Conservation (phyloP, 2,797 vertebrate species). For the Cuculus canorus region DNA sequence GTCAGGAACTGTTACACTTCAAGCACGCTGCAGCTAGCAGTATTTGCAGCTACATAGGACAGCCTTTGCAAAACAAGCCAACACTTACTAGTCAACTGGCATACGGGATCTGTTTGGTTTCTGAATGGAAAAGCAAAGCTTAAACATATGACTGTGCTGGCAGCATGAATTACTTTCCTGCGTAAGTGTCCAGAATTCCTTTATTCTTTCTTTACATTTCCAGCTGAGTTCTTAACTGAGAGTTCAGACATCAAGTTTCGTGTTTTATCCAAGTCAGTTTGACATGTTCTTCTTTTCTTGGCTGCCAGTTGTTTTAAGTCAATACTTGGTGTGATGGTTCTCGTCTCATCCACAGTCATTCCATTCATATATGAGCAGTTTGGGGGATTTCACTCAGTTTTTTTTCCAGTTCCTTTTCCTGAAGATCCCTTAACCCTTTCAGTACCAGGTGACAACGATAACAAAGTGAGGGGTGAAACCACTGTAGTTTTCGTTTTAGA, state of each 20-base stretch:
- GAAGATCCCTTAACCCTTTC: constrained; percentile 31
- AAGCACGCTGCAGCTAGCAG: background rate
- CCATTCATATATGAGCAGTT: constrained; percentile 22
- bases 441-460: background rate
- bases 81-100: background rate
- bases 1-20: background rate
- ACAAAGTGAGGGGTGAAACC: background rate
- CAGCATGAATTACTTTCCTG: constrained; percentile 51
- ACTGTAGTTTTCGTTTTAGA: background rate
- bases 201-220: constrained; percentile 57
- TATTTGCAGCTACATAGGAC: background rate
- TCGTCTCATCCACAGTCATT: constrained; percentile 1
- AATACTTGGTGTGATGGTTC: constrained; percentile 25
- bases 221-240: constrained; percentile 31
- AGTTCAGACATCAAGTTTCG: background rate
- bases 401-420: constrained; percentile 30
- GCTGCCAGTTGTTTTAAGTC: constrained; percentile 27
- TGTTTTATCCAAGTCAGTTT: constrained; percentile 36
- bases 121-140: constrained; percentile 61
- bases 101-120: background rate
- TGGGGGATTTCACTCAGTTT: background rate
- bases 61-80: constrained; percentile 2
- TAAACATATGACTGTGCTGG: constrained; percentile 59
- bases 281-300: constrained; percentile 50
- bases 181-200: constrained; percentile 31